phyloP scores from a whole-genome alignment of 2,888 invertebrate species.

The Agonopterix alstromeriana region DNA sequence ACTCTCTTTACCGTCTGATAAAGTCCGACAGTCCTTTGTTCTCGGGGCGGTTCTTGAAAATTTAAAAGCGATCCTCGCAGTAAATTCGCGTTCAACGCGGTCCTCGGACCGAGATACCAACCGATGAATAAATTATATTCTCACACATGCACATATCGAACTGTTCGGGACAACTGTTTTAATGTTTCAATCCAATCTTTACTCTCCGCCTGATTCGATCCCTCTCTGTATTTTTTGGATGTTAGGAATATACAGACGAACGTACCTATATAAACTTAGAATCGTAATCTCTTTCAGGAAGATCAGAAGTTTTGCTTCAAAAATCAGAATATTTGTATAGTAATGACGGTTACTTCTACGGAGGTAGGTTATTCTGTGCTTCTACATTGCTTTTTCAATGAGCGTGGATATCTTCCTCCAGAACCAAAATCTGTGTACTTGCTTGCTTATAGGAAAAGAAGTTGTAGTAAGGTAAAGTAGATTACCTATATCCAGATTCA shows the following conservation, averaged over 20 bases:
- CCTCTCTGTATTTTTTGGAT: background rate
- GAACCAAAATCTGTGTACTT: too few species aligned
- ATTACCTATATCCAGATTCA: too few species aligned
- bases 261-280: too few species aligned
- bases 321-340: too few species aligned
- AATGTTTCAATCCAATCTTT: background rate
- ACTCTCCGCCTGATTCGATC: background rate
- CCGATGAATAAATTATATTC: constrained; percentile 54
- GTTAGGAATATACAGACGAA: background rate
- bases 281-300: too few species aligned
- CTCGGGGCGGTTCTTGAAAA: constrained; percentile 52
- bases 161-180: constrained; percentile 2
- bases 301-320: too few species aligned
- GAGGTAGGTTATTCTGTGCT: too few species aligned
- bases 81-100: constrained; percentile 45
- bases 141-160: constrained; percentile 13
- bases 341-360: too few species aligned
- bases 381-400: too few species aligned
- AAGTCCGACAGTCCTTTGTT: constrained; percentile 58
- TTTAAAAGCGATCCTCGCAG: constrained; percentile 60
- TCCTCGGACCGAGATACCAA: constrained; percentile 34
- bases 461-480: too few species aligned
- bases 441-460: too few species aligned
- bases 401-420: too few species aligned
- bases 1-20: constrained; percentile 61